phyloP scores from a whole-genome alignment of 1,140 invertebrate species.

The Acromyrmex heyeri region DNA sequence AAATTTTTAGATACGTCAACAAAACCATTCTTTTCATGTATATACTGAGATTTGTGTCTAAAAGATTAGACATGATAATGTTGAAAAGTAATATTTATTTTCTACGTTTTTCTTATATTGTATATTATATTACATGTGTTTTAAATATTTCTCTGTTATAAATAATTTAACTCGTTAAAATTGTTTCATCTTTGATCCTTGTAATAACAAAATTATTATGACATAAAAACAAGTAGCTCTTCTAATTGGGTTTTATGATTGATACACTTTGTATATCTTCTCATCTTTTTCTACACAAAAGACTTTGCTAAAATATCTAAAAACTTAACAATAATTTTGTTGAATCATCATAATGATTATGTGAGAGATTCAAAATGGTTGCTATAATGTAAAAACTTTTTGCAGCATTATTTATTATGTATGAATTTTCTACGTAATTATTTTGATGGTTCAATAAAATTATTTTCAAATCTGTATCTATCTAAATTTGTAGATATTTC shows the following conservation, averaged over 20 bases:
- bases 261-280: neutral
- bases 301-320: no score
- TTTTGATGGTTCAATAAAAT: no score
- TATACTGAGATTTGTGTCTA: neutral
- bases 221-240: neutral
- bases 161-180: constrained; percentile 7
- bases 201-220: neutral
- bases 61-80: neutral
- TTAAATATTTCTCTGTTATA: constrained; percentile 6
- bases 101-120: neutral
- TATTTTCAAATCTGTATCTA: no score
- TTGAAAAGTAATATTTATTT: neutral
- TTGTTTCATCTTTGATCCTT: neutral
- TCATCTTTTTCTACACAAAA: neutral
- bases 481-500: no score
- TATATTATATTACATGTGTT: neutral
- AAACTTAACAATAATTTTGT: no score
- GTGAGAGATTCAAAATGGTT: no score
- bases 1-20: no score
- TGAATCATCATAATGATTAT: no score
- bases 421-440: no score
- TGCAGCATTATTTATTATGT: no score
- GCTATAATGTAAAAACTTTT: no score
- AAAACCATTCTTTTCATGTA: no score
- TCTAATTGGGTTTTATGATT: neutral